Base-by-base conservation (phyloP, 2,113 vertebrate species). In the Forbesichthys papilliferus region DNA sequence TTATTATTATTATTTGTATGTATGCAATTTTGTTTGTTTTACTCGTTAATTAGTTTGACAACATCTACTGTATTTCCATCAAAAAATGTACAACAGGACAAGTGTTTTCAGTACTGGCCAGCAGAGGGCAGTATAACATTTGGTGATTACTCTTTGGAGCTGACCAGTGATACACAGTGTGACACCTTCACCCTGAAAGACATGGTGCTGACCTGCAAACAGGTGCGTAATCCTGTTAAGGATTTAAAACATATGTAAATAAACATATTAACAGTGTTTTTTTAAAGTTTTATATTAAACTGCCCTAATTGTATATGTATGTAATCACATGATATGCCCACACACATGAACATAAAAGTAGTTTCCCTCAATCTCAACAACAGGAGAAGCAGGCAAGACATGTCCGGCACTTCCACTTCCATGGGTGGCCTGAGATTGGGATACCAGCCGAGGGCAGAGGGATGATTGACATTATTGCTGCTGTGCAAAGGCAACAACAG, bases 91-190 rank as follows among this genome's bases (percentile, higher is more conserved):
- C n/a, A 75, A 33, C 70, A 99, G 96, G 95, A 96, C 64, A 98
- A 99, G 91, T 98, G 95, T 91, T 95, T 96, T 77, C 93, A 96
- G 61, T 99, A 99, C 82, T 99, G 97, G 96, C 95, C 96, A 82
- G 93, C 94, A 79, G 88, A 95, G 71, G 71, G 90, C 68, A 94
- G 84, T 88, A 71, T 85, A 90, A 86, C 93, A 83, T 84, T 96
- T 95, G 13, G 92, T 91, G 83, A 93, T 92, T 85, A 86, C 92
- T 74, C 87, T 14, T 89, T 96, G 86, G 95, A 95, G 11, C 79
- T 91, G 95, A 98, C 70, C 93, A 95, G 94, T 93, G 83, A 91
- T 6, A 69, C 90, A 5, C 93, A 27, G 86, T 95, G 93, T 93
- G 96, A 86, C 94, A 97, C 87, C 93, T 98, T 87, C 90, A 92